Evolutionary conservation across 2,113 vertebrate genomes (phyloP), one percentile per base, ranked within the genome.

Genomic region (Pseudorectes ferrugineus): DNA sequence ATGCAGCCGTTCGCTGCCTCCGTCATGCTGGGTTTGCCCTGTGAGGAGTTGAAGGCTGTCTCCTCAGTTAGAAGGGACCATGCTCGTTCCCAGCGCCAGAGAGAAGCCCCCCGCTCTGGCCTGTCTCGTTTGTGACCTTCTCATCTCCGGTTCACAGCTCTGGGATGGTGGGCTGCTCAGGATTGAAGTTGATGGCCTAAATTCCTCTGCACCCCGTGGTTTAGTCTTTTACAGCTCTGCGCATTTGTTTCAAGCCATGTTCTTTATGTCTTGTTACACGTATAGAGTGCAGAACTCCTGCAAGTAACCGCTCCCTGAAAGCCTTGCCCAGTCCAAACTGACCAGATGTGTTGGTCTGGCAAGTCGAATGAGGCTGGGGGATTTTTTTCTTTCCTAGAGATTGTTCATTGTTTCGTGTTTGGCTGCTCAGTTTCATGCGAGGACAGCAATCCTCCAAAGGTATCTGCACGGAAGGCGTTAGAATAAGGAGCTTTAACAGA

Each of bases 261-360:
- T 75, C 52, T 91, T 75, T 54, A 45, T 18, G 38, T 67, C 45
- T 52, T 23, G 28, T 72, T 85, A 36, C 58, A 58, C 16, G 24
- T 9, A 31, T 1, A 43, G 40, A 24, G 40, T 48, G 66, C 65
- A 57, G 84, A 85, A 89, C 26, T 89, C 49, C 33, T 35, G 61
- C 49, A 38, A 74, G 46, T 15, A 71, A 18, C 15, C 0, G 3
- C 65, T 75, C 33, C 63, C 55, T 9, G 21, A 77, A 61, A 80
- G 42, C 68, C 18, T 42, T n/a, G 36, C 40, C 61, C 13, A 1
- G 0, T 48, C 43, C 55, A 42, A 20, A 23, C 46, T 72, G 48
- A 65, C 70, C 92, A 79, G 48, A 63, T 89, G 70, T 59, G 45
- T 36, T 31, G 17, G 6, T 85, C 61, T 88, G 92, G 81, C 77